phyloP scores from a whole-genome alignment of 2,113 vertebrate genomes.

The Tragelaphus strepsiceros region DNA sequence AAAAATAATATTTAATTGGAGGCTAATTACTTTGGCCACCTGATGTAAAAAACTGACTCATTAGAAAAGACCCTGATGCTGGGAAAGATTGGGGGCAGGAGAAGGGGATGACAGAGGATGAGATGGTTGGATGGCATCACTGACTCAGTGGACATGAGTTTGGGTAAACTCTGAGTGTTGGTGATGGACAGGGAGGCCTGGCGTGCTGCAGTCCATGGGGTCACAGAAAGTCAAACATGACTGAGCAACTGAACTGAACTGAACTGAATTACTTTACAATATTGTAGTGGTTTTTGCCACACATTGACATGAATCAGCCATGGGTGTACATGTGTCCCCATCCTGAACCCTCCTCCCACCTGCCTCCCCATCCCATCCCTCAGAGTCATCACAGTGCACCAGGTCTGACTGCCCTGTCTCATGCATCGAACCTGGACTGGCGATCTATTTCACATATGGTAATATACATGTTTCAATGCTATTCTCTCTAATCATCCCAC shows the following conservation, averaged over 20 bases:
- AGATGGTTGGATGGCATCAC: not conserved
- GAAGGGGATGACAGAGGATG: not conserved
- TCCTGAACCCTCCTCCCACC: not conserved
- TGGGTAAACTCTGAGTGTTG: not conserved
- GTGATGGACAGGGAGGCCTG: not conserved
- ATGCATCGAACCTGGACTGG: not conserved
- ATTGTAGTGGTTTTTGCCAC: not conserved
- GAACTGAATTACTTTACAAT: not conserved
- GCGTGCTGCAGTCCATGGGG: not conserved
- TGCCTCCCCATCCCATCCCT: not conserved
- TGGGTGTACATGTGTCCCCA: not conserved
- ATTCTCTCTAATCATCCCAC: not conserved
- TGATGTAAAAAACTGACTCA: not conserved
- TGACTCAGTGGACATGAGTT: not conserved
- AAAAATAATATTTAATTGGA: not conserved
- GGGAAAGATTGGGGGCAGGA: not conserved
- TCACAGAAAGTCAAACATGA: not conserved
- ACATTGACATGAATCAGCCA: not conserved
- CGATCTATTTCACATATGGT: not conserved
- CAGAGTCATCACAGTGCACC: not conserved
- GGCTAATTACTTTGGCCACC: not conserved
- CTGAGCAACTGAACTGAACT: not conserved
- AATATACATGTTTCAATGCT: not conserved
- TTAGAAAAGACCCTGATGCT: not conserved
- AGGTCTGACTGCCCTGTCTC: not conserved